Conservation (phyloP, 2,888 invertebrate genomes). For the Drosophila mimetica region DNA sequence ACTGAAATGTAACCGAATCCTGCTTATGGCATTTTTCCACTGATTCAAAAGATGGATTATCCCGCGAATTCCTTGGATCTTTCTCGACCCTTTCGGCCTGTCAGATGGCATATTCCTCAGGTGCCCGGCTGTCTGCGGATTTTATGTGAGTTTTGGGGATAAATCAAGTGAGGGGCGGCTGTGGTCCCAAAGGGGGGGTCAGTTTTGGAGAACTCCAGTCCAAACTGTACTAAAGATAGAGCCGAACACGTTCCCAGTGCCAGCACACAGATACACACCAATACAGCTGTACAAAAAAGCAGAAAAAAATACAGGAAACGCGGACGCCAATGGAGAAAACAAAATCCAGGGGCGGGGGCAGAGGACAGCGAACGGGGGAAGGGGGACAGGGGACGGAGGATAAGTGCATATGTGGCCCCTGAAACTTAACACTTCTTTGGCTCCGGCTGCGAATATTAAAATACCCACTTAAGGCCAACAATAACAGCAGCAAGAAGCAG, state of each 20-base stretch:
- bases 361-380: conserved; percentile 6
- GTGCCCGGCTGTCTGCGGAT: conserved; percentile 18
- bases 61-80: conserved; percentile 21
- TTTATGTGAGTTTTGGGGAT: conserved; percentile 17
- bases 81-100: conserved; percentile 13
- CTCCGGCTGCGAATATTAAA: conserved; percentile 73
- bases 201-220: conserved; percentile 24
- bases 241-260: conserved; percentile 60
- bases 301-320: conserved; percentile 43
- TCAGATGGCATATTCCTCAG: conserved; percentile 37
- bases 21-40: conserved; percentile 7
- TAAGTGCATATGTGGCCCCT: conserved; percentile 51
- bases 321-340: conserved; percentile 42
- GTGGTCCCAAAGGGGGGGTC: conserved; percentile 3
- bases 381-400: conserved; percentile 8
- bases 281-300: neutral
- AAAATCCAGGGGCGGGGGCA: conserved; percentile 6
- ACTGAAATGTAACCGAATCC: conserved; percentile 3
- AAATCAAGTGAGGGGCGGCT: conserved; percentile 15
- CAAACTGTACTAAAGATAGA: conserved; percentile 77
- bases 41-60: conserved; percentile 28
- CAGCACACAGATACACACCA: conserved; percentile 37
- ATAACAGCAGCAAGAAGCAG: conserved; percentile 45
- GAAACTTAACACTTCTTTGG: conserved; percentile 71
- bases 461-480: conserved; percentile 71